Base-by-base conservation (phyloP, 2,888 invertebrate genomes). In the Bellardia pandia region DNA sequence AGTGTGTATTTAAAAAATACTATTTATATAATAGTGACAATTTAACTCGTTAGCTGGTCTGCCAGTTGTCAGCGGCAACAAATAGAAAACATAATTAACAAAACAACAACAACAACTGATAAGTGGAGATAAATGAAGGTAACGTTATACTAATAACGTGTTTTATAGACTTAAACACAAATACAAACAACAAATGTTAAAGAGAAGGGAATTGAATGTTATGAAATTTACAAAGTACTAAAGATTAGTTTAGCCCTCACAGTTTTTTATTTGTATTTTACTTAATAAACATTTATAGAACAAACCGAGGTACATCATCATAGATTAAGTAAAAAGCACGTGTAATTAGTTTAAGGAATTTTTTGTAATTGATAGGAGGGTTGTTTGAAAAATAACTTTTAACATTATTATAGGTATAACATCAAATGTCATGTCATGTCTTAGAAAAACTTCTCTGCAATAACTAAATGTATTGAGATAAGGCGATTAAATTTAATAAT, bases 21-120 rank as follows among this genome's bases (percentile, higher is more conserved):
- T 51, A 13, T 69, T 30, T 62, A 40, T 40, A 71, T 23, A 30
- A n/a, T 71, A 79, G 37, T 48, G 58, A 48, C 58, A 53, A 11
- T 40, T 71, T 37, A 48, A 14, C 40, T 13, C 40, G 7, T 23
- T 45, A 56, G n/a, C 30, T 56, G 8, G 11, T 3, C 16, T 6
- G 51, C 71, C 53, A 53, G 53, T 51, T 51, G 60, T 60, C 16
- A 23, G 33, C 3, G 7, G 4, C 66, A 74, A 79, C 75, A 45
- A 48, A 58, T 1, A 42, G 9, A 76, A 62, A 48, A 71, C 40
- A 75, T n/a, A 69, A 30, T 58, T 37, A 37, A 56, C 23, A 33
- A 4, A 23, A 13, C 13, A 0, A 37, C 30, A 75, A 42, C 37
- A 48, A 40, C 66, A 23, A 14, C 53, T 45, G 45, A 66, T 56